These are phyloP conservation scores for Noctua janthe DNA, from an alignment of 2,888 invertebrate genomes.

Conservation along the genomic window DNA sequence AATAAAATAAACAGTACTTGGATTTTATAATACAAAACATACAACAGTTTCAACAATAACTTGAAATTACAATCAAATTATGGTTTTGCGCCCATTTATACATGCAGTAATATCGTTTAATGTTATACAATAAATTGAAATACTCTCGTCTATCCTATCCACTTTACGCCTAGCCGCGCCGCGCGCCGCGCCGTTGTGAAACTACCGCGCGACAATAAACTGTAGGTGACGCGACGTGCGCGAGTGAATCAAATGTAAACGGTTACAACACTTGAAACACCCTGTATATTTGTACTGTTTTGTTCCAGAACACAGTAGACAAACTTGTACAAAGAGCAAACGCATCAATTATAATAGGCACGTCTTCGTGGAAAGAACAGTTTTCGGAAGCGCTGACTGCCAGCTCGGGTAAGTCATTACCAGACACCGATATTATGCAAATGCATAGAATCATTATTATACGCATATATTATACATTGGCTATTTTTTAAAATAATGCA, in stretches of 20 bases:
- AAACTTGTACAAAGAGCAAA: slow-evolving; percentile 99
- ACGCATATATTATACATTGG: background rate
- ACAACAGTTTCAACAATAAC: too few species aligned
- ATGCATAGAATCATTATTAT: background rate
- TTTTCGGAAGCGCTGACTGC: slow-evolving; percentile 99
- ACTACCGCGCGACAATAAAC: background rate
- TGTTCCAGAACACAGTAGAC: slow-evolving; percentile 97
- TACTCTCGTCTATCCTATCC: background rate
- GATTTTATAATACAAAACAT: too few species aligned
- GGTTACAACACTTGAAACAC: background rate
- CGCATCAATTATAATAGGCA: slow-evolving; percentile 97
- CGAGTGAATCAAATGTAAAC: background rate
- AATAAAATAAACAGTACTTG: too few species aligned
- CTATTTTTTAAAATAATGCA: background rate
- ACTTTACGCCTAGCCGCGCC: background rate
- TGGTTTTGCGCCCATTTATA: too few species aligned
- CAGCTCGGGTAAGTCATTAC: slow-evolving; percentile 92
- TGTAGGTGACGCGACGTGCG: background rate
- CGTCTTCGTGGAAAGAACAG: slow-evolving; percentile 99
- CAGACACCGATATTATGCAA: background rate
- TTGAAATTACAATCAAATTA: too few species aligned
- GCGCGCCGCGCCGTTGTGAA: background rate
- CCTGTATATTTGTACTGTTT: slow-evolving; percentile 28
- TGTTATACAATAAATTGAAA: background rate
- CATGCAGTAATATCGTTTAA: background rate